Evolutionary conservation across 2,113 vertebrate species (phyloP).

Genomic region (Phylloscopus trochilus): DNA sequence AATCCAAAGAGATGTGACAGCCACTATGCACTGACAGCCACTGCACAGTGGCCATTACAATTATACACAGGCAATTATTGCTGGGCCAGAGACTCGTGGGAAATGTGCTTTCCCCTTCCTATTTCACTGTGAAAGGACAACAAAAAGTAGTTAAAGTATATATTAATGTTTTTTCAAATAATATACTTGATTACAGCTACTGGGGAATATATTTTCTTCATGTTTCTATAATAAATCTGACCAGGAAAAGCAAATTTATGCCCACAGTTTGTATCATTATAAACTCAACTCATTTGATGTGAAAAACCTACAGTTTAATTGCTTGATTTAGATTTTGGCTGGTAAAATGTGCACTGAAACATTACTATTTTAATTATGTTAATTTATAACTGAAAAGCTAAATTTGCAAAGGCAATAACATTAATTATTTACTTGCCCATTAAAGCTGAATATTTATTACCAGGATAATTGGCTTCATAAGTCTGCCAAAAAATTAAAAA

Average conservation of each 20-base stretch:
- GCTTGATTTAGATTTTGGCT: conserved; percentile 78
- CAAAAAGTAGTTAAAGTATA: conserved; percentile 13
- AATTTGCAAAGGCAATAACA: conserved; percentile 82
- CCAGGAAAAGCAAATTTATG: conserved; percentile 66
- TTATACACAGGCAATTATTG: neutral
- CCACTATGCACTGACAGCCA: neutral
- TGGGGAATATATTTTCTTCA: conserved; percentile 52
- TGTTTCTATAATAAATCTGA: conserved; percentile 68
- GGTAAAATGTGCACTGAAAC: conserved; percentile 72
- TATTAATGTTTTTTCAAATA: conserved; percentile 45
- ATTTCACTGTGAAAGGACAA: neutral
- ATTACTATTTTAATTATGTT: conserved; percentile 80
- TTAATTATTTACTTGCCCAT: conserved; percentile 82
- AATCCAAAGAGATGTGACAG: neutral
- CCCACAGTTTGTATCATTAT: conserved; percentile 64
- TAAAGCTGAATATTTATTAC: conserved; percentile 75
- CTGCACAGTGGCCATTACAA: neutral
- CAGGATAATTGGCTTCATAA: conserved; percentile 72
- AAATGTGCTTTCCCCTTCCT: neutral
- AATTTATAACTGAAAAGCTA: conserved; percentile 81
- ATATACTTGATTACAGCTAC: conserved; percentile 66
- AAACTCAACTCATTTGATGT: conserved; percentile 66
- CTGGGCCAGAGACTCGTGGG: neutral
- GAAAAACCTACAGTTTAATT: conserved; percentile 79
- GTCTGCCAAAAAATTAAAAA: conserved; percentile 72